Evolutionary conservation across 1,140 invertebrate genomes (phyloP), one percentile per base, ranked within the genome.

Genomic region (Drosophila repleta): DNA sequence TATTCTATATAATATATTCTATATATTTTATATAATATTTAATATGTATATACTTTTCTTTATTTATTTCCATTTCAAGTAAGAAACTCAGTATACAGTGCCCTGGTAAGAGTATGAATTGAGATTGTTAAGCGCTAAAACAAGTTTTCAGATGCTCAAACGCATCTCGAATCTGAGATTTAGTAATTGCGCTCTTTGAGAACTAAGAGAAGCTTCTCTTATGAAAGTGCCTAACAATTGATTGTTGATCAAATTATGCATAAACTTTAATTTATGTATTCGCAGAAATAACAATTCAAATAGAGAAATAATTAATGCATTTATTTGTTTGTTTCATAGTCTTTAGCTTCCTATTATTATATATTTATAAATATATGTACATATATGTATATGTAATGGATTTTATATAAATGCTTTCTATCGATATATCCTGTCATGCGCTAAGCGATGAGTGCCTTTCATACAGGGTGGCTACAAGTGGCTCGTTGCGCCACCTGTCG

Each of bases 111-210:
- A 17, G 66, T 48, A 69, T 63, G 4, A 53, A 60, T 37, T 62
- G 35, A 4, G 18, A 29, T 6, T 32, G 20, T 52, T 64, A 61
- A 63, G 29, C 17, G 29, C 17, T 32, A 24, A 68, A 77, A 57
- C 67, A 15, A 20, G 62, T 67, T 71, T 62, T 26, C 55, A 68
- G 71, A 11, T 35, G 2, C 32, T 35, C 32, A n/a, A 35, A 10
- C 10, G 32, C 1, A 35, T 35, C 32, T 11, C 10, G 11, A 66
- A 24, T 20, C 6, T 2, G 48, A 51, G 48, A 7, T 0, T n/a
- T n/a, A n/a, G n/a, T 1, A 35, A 35, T 17, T 4, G 4, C 4
- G 15, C 29, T 52, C 17, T 35, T 52, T 18, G 4, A 18, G 11
- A 11, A 11, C 10, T 18, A 35, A 8, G 29, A 29, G 29, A 6